Base-by-base conservation (phyloP, 2,113 vertebrate species). In the Myxocyprinus asiaticus region DNA sequence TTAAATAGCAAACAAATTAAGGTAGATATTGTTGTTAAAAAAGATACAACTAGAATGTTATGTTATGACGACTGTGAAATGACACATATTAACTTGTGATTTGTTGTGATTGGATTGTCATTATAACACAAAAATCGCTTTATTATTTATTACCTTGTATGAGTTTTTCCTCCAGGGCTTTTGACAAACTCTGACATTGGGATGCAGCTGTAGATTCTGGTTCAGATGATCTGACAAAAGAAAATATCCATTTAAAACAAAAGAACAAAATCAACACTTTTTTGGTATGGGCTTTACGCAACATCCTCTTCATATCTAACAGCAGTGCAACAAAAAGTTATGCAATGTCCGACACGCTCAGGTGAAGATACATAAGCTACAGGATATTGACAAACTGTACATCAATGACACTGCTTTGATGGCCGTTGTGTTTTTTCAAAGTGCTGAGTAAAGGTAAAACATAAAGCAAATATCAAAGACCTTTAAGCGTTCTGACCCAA, bases 401-500 rank as follows among this genome's bases (percentile, higher is more conserved):
- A 76, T 76, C 61, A 68, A 48, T 63, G 70, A 64, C 17, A 75
- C 14, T 5, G 48, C 81, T 79, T 79, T 83, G 81, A 79, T 78
- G 70, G 70, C 3, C 22, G 22, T 33, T 33, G 22, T 58, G 70
- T 75, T 64, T 65, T 22, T 42, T 22, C 71, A 75, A 83, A 79
- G 81, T 58, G 47, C 56, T 48, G 64, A 62, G 69, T 71, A 74
- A 56, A 74, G 63, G 67, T 4, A 73, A 55, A 42, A 78, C 81
- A 78, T 73, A 48, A 74, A 43, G 64, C 77, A 74, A 78, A 82
- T 68, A 82, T 82, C 77, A 74, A 78, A 70, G 69, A 73, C 59
- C 55, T 78, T 55, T 56, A 17, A 62, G 76, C 43, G 64, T 75
- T 78, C 45, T 43, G 51, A 59, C 53, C 44, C 64, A 67, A 67